phyloP scores from a whole-genome alignment of 2,888 invertebrate species.

The Heliconius erato region DNA sequence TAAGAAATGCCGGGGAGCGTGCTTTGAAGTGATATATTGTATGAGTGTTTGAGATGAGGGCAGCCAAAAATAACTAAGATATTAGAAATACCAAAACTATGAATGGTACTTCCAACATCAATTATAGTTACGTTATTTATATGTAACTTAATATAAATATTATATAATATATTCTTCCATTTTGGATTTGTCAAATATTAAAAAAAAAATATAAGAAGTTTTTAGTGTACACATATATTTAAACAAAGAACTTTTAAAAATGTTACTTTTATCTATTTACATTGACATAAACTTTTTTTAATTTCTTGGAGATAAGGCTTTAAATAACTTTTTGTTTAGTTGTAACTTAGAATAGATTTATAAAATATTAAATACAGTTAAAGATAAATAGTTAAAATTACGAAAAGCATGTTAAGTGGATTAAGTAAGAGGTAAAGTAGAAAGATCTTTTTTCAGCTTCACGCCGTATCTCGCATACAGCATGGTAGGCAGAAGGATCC shows the following conservation, averaged over 20 bases:
- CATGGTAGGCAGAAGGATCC: too few relatives aligned
- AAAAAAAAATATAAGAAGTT: background rate
- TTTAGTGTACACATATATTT: background rate
- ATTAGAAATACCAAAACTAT: constrained; percentile 44
- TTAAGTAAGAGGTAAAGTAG: too few relatives aligned
- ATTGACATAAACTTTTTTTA: background rate
- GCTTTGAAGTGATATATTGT: constrained; percentile 68
- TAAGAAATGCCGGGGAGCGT: constrained; percentile 69
- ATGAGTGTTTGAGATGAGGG: constrained; percentile 68
- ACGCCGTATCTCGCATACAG: too few relatives aligned
- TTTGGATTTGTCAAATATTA: background rate
- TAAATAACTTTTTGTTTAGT: background rate
- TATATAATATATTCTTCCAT: too few relatives aligned
- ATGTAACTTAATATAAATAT: too few relatives aligned
- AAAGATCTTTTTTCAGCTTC: too few relatives aligned
- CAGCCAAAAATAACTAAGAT: constrained; percentile 65
- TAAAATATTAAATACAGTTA: background rate
- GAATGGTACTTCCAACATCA: constrained; percentile 29
- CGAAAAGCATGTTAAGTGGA: background rate
- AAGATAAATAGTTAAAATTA: background rate
- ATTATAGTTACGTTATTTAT: background rate
- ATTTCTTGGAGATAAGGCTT: background rate
- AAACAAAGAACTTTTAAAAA: background rate
- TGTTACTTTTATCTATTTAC: background rate
- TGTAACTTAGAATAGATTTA: background rate